phyloP scores from a whole-genome alignment of 2,888 invertebrate species.

The Dicycla oo region DNA sequence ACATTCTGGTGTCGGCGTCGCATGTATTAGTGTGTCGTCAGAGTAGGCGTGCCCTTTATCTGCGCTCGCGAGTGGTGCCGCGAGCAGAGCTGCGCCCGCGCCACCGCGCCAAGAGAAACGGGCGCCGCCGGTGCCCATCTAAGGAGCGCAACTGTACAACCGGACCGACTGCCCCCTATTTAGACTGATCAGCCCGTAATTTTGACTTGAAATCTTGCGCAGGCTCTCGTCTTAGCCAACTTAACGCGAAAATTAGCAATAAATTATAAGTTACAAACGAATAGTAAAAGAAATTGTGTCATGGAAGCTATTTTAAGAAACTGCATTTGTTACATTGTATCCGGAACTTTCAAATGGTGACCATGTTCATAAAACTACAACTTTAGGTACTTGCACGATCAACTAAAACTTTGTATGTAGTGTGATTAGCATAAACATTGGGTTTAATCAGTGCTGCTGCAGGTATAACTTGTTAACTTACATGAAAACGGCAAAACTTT shows the following conservation, averaged over 20 bases:
- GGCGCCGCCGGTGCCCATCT: constrained; percentile 84
- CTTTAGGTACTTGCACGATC: constrained; percentile 31
- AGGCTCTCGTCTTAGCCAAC: constrained; percentile 63
- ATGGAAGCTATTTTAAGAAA: constrained; percentile 27
- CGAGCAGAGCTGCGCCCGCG: constrained; percentile 54
- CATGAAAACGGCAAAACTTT: constrained; percentile 3
- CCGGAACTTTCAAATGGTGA: constrained; percentile 24
- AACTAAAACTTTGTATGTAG: constrained; percentile 38
- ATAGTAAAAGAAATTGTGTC: constrained; percentile 31
- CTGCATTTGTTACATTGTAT: constrained; percentile 22
- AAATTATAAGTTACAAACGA: constrained; percentile 45
- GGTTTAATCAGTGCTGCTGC: constrained; percentile 44
- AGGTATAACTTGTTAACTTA: constrained; percentile 25
- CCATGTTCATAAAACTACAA: constrained; percentile 46
- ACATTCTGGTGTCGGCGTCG: constrained; percentile 47
- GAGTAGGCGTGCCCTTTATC: constrained; percentile 64
- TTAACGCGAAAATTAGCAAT: constrained; percentile 49
- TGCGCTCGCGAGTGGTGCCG: constrained; percentile 56
- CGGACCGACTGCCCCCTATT: constrained; percentile 83
- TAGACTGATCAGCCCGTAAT: constrained; percentile 82
- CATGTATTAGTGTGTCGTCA: constrained; percentile 57
- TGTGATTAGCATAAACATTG: constrained; percentile 50
- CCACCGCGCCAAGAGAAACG: constrained; percentile 77
- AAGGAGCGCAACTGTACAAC: constrained; percentile 88
- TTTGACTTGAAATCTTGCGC: constrained; percentile 77